Evolutionary conservation across 1,140 invertebrate species (phyloP).

Genomic region (Aphis craccivora): DNA sequence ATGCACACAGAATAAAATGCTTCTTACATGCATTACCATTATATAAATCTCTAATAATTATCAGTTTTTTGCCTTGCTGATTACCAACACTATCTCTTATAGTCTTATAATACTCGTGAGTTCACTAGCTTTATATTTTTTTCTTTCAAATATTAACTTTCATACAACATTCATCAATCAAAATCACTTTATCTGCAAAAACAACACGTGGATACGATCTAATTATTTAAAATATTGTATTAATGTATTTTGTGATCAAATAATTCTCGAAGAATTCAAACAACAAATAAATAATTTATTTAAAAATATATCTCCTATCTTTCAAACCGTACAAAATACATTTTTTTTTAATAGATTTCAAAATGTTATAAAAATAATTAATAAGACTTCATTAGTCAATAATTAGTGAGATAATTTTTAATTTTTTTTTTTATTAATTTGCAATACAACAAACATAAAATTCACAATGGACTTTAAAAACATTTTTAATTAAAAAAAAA

Average conservation of each 20-base stretch:
- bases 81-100: background rate
- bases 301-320: background rate
- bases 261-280: background rate
- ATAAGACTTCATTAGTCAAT: background rate
- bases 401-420: background rate
- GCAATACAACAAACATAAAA: background rate
- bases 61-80: background rate
- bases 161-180: conserved; percentile 2
- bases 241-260: background rate
- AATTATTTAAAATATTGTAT: background rate
- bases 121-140: background rate
- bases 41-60: conserved; percentile 1
- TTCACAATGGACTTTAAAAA: background rate
- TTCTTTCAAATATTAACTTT: background rate
- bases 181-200: conserved; percentile 22
- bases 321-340: background rate
- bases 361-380: background rate
- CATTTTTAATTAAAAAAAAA: background rate
- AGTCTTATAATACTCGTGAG: background rate
- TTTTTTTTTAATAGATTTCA: background rate
- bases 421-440: background rate
- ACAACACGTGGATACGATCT: background rate
- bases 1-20: background rate
- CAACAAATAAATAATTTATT: background rate
- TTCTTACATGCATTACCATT: background rate